Evolutionary conservation across 2,888 invertebrate species (phyloP).

Genomic region (Melipona bicolor): DNA sequence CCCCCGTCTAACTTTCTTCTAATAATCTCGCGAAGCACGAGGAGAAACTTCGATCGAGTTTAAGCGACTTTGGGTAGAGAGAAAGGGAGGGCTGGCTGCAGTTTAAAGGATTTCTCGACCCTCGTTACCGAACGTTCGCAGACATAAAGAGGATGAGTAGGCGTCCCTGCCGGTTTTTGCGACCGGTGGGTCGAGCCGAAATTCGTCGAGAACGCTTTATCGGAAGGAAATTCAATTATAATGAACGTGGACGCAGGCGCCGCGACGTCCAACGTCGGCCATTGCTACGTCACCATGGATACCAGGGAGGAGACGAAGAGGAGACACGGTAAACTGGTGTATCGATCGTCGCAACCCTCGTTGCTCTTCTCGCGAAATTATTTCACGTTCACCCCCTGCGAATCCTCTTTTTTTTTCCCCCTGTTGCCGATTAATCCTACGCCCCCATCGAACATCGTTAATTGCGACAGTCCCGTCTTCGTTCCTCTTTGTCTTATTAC

Average conservation of each 20-base stretch:
- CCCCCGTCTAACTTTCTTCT: neutral
- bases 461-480: neutral
- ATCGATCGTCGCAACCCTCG: slow-evolving; percentile 71
- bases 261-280: slow-evolving; percentile 75
- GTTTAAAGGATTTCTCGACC: slow-evolving; percentile 36
- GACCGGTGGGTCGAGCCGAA: slow-evolving; percentile 43
- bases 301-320: slow-evolving; percentile 77
- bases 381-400: slow-evolving; percentile 2
- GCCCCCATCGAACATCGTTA: neutral
- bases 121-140: slow-evolving; percentile 13
- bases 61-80: neutral
- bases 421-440: slow-evolving; percentile 41
- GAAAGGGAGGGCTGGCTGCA: neutral
- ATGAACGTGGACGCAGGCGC: slow-evolving; percentile 74
- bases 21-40: neutral
- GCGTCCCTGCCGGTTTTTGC: slow-evolving; percentile 29
- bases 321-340: slow-evolving; percentile 66
- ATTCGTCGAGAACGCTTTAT: slow-evolving; percentile 48
- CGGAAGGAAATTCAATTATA: slow-evolving; percentile 68
- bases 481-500: neutral
- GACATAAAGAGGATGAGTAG: slow-evolving; percentile 10
- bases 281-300: slow-evolving; percentile 80
- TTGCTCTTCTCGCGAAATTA: slow-evolving; percentile 38
- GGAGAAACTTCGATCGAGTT: neutral
- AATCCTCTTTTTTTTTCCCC: slow-evolving; percentile 30